phyloP scores from a whole-genome alignment of 2,888 invertebrate species.

The Amphipyra berbera region DNA sequence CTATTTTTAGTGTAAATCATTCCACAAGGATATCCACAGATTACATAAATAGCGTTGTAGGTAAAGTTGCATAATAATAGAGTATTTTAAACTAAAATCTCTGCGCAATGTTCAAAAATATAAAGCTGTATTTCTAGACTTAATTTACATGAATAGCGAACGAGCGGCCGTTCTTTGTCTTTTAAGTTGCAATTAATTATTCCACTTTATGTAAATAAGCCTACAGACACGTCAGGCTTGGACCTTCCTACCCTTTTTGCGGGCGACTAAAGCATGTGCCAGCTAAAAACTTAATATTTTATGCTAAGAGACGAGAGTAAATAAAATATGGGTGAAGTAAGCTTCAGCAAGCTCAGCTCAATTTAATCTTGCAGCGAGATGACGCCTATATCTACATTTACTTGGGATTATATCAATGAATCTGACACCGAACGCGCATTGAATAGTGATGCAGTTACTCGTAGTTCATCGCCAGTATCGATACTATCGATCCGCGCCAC shows the following conservation, averaged over 20 bases:
- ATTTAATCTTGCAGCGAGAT: constrained; percentile 45
- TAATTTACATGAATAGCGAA: constrained; percentile 86
- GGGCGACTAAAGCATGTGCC: constrained; percentile 63
- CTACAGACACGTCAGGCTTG: constrained; percentile 72
- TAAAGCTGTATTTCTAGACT: constrained; percentile 73
- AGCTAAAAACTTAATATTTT: constrained; percentile 71
- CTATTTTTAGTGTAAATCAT: constrained; percentile 49
- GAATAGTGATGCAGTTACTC: constrained; percentile 52
- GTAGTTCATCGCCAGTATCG: constrained; percentile 34
- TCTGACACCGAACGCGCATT: constrained; percentile 28
- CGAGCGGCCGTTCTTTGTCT: constrained; percentile 81
- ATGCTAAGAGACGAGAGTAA: constrained; percentile 66
- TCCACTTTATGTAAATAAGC: constrained; percentile 86
- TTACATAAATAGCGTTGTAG: constrained; percentile 25
- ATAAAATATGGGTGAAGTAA: constrained; percentile 61
- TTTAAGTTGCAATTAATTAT: constrained; percentile 88
- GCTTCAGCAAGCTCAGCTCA: constrained; percentile 39
- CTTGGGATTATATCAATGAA: constrained; percentile 47
- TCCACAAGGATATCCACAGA: constrained; percentile 33
- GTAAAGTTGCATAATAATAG: constrained; percentile 42
- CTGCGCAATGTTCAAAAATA: constrained; percentile 66
- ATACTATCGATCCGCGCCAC: constrained; percentile 60
- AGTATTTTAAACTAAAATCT: constrained; percentile 51
- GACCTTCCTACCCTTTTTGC: constrained; percentile 75
- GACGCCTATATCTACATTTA: constrained; percentile 32